Evolutionary conservation across 2,888 invertebrate species (phyloP), one percentile per base, ranked within the genome.

Genomic region (Netelia melanura): DNA sequence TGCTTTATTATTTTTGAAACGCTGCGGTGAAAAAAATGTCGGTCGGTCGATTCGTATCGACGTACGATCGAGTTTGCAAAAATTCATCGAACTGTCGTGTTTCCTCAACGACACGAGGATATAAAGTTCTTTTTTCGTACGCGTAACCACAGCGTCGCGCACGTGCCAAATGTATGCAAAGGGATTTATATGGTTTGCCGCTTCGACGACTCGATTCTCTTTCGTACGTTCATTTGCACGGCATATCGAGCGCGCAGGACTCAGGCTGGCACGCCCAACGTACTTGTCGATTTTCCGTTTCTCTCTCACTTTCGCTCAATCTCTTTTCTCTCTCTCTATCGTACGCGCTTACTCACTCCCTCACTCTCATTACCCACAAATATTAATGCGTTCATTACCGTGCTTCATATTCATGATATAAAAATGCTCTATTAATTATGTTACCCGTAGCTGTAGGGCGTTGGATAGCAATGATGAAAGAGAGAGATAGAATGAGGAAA

Each of bases 351-450:
- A 25, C 67, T 21, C n/a, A 30, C 30, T 30, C 21, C 17, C 21
- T 58, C 58, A 3, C 21, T n/a, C 17, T 58, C 21, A 17, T 58
- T 58, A 84, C 81, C 74, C 83, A 85, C 87, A 89, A 89, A 90
- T 90, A 91, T 90, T 91, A 91, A 91, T 90, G 88, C 87, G 87
- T 90, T 91, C 89, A 91, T 91, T 91, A 91, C 86, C 86, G 75
- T 76, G 86, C 88, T 91, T 91, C 89, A 90, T 91, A 91, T 91
- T 91, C 90, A 90, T 91, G 89, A 71, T 86, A 89, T 89, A 89
- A 91, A 89, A 91, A 91, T 89, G 89, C 82, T 80, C 87, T 87
- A 90, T 91, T 90, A 89, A 91, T 91, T 90, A 90, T 91, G 89
- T 90, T 89, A 90, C 87, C 70, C 83, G 77, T 83, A 74, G 75